These are phyloP conservation scores for Hypomesus transpacificus DNA, from an alignment of 2,113 vertebrate genomes.

Conservation along the genomic window DNA sequence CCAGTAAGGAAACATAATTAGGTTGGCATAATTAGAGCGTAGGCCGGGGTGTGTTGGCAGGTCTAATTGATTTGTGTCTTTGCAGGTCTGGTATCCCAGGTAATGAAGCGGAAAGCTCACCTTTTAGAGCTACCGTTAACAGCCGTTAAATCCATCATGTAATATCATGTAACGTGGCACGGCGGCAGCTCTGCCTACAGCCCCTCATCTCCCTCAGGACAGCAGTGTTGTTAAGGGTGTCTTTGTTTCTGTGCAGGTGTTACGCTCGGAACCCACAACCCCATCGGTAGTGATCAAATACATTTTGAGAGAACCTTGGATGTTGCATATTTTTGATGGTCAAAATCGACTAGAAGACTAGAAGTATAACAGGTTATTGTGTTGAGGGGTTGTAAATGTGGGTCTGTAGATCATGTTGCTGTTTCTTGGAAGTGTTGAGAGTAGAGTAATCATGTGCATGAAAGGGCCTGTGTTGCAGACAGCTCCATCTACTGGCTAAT, in stretches of 20 bases:
- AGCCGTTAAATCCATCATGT: neutral
- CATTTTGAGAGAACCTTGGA: too few species aligned
- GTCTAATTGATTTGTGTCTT: slow-evolving; percentile 56
- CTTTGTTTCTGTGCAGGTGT: too few species aligned
- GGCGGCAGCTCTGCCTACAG: too few species aligned
- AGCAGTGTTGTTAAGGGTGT: too few species aligned
- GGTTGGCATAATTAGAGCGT: slow-evolving; percentile 60
- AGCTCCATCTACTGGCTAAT: slow-evolving; percentile 77
- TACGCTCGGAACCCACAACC: too few species aligned
- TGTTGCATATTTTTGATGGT: too few species aligned
- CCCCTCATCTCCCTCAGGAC: too few species aligned
- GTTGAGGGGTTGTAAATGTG: neutral
- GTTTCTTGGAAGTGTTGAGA: slow-evolving; percentile 32
- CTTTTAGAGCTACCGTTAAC: slow-evolving; percentile 3
- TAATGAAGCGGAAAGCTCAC: slow-evolving; percentile 19
- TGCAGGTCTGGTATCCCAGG: slow-evolving; percentile 25
- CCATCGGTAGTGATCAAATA: too few species aligned
- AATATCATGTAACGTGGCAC: neutral
- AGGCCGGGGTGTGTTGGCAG: slow-evolving; percentile 28
- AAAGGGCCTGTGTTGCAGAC: slow-evolving; percentile 41
- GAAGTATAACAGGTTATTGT: too few species aligned
- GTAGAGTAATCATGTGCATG: slow-evolving; percentile 8
- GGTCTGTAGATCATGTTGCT: slow-evolving; percentile 8
- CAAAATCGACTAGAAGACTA: too few species aligned
- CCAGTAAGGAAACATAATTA: slow-evolving; percentile 69